phyloP scores from a whole-genome alignment of 1,140 invertebrate species.

The Ooceraea biroi region DNA sequence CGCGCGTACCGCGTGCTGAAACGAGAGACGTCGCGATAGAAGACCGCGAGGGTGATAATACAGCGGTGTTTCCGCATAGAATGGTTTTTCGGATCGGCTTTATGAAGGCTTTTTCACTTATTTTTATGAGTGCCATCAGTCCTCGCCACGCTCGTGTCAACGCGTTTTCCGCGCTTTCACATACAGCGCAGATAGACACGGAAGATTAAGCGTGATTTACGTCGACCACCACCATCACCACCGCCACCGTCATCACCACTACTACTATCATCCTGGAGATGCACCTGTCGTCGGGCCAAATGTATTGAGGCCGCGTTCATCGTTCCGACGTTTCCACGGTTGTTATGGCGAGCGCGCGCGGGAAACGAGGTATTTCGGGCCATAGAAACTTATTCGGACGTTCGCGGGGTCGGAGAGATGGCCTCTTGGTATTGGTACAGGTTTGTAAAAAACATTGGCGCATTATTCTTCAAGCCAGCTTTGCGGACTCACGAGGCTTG shows the following conservation, averaged over 20 bases:
- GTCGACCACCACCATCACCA: neutral
- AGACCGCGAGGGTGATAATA: too few relatives aligned
- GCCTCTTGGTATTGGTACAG: conserved; percentile 55
- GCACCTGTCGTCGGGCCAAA: conserved; percentile 1
- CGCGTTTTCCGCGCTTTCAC: neutral
- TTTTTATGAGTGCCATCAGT: neutral
- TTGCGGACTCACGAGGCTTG: conserved; percentile 51
- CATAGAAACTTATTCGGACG: conserved; percentile 49
- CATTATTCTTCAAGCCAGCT: conserved; percentile 63
- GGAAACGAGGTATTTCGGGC: conserved; percentile 36
- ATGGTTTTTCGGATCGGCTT: neutral
- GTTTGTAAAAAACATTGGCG: conserved; percentile 43
- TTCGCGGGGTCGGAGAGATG: conserved; percentile 25
- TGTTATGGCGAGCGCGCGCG: neutral
- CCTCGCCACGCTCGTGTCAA: neutral
- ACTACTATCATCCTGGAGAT: too few relatives aligned
- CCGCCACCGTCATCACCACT: too few relatives aligned
- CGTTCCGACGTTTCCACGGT: neutral
- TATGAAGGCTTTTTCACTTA: neutral
- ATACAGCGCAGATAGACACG: neutral
- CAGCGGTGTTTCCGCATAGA: too few relatives aligned
- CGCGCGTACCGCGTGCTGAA: too few relatives aligned
- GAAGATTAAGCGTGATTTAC: conserved; percentile 21
- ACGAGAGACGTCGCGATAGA: too few relatives aligned
- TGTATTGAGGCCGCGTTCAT: neutral